Base-by-base conservation (phyloP, 2,888 invertebrate species). In the Argyra leucocephala region DNA sequence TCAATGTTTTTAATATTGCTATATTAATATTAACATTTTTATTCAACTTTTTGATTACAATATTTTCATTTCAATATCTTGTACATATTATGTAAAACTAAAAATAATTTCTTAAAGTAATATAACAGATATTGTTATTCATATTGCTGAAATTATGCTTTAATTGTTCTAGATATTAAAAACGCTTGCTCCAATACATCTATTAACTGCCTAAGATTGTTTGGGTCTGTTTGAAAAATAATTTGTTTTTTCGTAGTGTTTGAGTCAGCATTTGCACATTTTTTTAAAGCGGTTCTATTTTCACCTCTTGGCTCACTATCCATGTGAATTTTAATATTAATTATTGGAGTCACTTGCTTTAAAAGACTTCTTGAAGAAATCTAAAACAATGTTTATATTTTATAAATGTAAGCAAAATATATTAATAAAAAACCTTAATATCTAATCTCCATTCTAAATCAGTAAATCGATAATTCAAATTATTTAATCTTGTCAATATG, bases 391-490 rank as follows among this genome's bases (percentile, higher is more conserved):
- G 18, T 23, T n/a, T 60, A 60, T 18, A 48, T 26, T 18, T 22
- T 6, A 7, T 58, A 58, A 58, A 22, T 22, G 10, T 58, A 21
- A 21, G 58, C 10, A 57, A 22, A 22, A 48, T 36, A 31, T 22
- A 37, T 10, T 15, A 64, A 5, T 31, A 64, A 48, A 1, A 5
- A 37, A 66, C 65, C 48, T 64, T 66, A 1, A 84, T 83, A 79
- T 88, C 87, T 70, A 87, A 82, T 69, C 88, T 80, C 88, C 88
- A 88, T 69, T 86, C 83, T 65, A 88, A 76, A 72, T 87, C 82
- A 63, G 84, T 74, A 67, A 76, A 68, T n/a, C 78, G 75, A 64
- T 74, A 75, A 4, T 75, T 73, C 22, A 76, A 72, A 37, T 75
- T 74, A 67, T 76, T 76, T 2, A 77, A 76, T 15, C 75, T 73